Percentiles rank a stretch among this genome's conserved stretches.
These are phyloP conservation scores for Pterostichus madidus DNA, from an alignment of 2,888 invertebrate genomes.

Conservation along the genomic window DNA sequence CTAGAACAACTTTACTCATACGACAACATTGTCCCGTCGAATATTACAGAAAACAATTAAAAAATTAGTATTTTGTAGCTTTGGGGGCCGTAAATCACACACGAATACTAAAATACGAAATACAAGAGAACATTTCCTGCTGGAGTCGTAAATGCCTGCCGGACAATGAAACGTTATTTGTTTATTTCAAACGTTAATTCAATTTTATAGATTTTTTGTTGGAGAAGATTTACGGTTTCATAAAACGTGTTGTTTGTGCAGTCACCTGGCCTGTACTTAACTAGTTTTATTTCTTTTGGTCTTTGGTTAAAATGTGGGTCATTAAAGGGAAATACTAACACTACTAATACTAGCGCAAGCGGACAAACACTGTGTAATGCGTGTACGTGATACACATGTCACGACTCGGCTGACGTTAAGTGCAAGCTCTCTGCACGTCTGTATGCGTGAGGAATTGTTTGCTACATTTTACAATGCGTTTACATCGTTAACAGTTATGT, in stretches of 20 bases:
- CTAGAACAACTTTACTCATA: conserved; percentile 43
- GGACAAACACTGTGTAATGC: conserved; percentile 10
- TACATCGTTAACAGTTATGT: conserved; percentile 20
- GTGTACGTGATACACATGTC: conserved; percentile 59
- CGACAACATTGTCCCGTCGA: conserved; percentile 27
- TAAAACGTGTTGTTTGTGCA: conserved; percentile 64
- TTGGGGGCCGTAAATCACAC: conserved; percentile 51
- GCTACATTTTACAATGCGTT: background rate
- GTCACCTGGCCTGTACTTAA: conserved; percentile 61
- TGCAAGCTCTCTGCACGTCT: background rate
- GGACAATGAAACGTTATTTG: conserved; percentile 63
- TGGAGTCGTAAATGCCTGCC: conserved; percentile 42
- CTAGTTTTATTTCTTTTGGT: conserved; percentile 60
- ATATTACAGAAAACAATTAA: conserved; percentile 65
- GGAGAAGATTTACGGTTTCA: conserved; percentile 61
- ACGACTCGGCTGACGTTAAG: conserved; percentile 11
- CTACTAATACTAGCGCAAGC: conserved; percentile 40
- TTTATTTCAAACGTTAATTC: conserved; percentile 65
- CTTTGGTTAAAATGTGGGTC: conserved; percentile 64
- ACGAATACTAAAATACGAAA: conserved; percentile 21
- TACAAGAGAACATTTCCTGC: conserved; percentile 24
- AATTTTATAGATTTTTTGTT: conserved; percentile 63
- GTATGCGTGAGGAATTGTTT: background rate
- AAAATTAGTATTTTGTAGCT: conserved; percentile 63
- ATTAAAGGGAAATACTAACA: conserved; percentile 62